phyloP scores from a whole-genome alignment of 2,113 vertebrate genomes.

The Tretioscincus oriximinensis region DNA sequence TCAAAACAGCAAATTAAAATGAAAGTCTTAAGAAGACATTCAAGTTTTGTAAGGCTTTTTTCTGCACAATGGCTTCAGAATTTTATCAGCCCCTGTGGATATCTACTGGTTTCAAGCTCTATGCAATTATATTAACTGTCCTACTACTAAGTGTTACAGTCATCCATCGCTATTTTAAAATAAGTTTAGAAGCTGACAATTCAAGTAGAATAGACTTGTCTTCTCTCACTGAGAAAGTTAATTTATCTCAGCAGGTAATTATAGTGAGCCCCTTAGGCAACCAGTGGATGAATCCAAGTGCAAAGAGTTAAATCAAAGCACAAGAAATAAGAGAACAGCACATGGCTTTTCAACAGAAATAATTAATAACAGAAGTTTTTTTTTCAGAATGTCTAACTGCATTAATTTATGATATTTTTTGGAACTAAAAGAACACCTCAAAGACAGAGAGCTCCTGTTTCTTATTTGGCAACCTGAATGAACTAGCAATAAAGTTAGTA shows the following conservation, averaged over 20 bases:
- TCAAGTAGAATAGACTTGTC: conserved; percentile 7
- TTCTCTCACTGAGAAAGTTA: conserved; percentile 18
- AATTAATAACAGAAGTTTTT: neutral
- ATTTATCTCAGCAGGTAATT: conserved; percentile 27
- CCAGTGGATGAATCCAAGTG: conserved; percentile 14
- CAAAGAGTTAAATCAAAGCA: conserved; percentile 4
- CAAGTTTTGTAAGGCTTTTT: neutral
- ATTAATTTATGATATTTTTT: neutral
- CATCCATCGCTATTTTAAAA: conserved; percentile 1
- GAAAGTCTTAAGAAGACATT: neutral
- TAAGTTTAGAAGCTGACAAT: neutral
- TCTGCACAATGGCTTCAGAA: neutral
- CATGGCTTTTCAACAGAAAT: neutral
- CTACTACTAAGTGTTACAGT: neutral
- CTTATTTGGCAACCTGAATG: neutral
- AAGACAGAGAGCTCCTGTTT: neutral
- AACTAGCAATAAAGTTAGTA: neutral
- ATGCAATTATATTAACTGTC: neutral
- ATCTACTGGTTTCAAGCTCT: neutral
- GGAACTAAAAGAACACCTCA: too few species aligned
- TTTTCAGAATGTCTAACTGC: neutral
- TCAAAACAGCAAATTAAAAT: neutral
- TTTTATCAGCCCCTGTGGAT: neutral
- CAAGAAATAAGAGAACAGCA: neutral
- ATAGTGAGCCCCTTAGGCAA: neutral